These are phyloP conservation scores for Herpetotheres cachinnans DNA, from an alignment of 2,113 vertebrate genomes.

Conservation along the genomic window DNA sequence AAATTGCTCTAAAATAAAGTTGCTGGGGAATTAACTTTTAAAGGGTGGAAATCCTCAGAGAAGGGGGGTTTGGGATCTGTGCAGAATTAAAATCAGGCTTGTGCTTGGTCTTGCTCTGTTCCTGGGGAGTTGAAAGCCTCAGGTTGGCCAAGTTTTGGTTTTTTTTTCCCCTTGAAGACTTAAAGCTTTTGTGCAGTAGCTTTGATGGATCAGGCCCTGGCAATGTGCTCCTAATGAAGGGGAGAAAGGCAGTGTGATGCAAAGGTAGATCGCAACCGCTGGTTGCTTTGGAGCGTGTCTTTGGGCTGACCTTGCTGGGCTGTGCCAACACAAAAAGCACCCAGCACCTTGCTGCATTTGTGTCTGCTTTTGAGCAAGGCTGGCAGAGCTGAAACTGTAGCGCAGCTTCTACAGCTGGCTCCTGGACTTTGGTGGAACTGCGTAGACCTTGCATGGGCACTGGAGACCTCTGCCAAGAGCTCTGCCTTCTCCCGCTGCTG, in stretches of 20 bases:
- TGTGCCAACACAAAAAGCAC: too few species aligned
- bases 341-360: fast-evolving
- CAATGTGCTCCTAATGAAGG: fast-evolving
- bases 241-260: fast-evolving
- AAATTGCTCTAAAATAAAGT: conserved; percentile 72
- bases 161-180: not conserved
- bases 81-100: not conserved
- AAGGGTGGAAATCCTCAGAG: not conserved
- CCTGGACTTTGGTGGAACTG: not conserved
- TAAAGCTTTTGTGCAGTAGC: not conserved
- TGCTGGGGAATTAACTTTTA: conserved; percentile 69
- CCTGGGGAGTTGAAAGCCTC: not conserved
- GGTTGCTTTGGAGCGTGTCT: fast-evolving
- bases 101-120: not conserved
- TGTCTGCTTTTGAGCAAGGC: not conserved
- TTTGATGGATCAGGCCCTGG: not conserved
- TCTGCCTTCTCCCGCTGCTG: not conserved
- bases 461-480: not conserved
- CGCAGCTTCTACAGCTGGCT: not conserved
- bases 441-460: fast-evolving
- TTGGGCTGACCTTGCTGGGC: not conserved
- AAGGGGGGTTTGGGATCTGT: not conserved
- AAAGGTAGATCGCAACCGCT: fast-evolving
- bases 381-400: not conserved
- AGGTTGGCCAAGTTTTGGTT: not conserved